phyloP scores from a whole-genome alignment of 2,113 vertebrate genomes.

The Entosphenus tridentatus region DNA sequence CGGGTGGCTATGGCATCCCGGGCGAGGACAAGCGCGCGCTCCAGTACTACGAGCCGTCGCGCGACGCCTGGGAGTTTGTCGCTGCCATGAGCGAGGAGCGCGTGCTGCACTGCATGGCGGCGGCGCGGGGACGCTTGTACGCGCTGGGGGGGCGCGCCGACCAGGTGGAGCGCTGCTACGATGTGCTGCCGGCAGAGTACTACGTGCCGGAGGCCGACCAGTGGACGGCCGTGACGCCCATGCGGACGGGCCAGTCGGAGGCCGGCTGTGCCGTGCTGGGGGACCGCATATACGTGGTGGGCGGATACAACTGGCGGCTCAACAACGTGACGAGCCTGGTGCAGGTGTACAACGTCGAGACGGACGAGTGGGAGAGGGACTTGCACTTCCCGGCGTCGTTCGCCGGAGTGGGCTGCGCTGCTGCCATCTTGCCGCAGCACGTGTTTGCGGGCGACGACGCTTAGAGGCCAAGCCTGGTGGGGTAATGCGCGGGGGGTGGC shows the following conservation, averaged over 20 bases:
- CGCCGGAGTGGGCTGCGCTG: conserved; percentile 55
- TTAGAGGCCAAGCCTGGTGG: too few relatives aligned
- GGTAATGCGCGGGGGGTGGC: too few relatives aligned
- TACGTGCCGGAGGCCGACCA: conserved; percentile 60
- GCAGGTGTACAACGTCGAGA: conserved; percentile 81
- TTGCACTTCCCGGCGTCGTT: conserved; percentile 87
- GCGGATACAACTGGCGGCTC: conserved; percentile 92
- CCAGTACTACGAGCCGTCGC: conserved; percentile 47
- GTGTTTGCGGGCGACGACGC: too few relatives aligned
- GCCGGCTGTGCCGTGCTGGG: conserved; percentile 65
- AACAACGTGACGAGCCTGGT: conserved; percentile 90
- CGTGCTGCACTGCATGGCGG: conserved; percentile 71
- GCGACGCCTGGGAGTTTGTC: conserved; percentile 62
- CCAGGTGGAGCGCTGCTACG: conserved; percentile 78
- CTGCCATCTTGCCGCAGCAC: conserved; percentile 43
- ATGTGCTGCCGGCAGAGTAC: conserved; percentile 66
- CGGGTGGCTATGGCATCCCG: conserved; percentile 71
- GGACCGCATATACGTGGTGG: conserved; percentile 60
- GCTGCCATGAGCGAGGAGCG: conserved; percentile 73
- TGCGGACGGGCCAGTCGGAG: conserved; percentile 78
- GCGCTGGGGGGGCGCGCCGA: conserved; percentile 80
- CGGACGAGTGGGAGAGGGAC: conserved; percentile 83
- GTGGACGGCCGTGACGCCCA: conserved; percentile 73
- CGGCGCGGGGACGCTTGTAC: conserved; percentile 31
- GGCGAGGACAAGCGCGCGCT: conserved; percentile 76